phyloP scores from a whole-genome alignment of 2,888 invertebrate species.

The Helicoverpa assulta region DNA sequence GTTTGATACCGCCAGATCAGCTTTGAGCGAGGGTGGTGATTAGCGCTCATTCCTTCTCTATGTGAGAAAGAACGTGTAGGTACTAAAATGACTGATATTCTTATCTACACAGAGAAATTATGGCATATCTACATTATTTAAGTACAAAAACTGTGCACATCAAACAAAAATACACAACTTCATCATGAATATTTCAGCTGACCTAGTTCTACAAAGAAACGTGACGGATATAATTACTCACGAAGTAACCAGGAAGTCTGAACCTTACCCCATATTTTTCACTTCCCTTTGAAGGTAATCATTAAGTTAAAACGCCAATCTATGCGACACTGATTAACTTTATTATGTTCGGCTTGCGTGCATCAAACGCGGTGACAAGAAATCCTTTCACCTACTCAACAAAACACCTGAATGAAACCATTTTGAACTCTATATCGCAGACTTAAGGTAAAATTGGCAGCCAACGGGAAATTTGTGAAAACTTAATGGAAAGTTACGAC shows the following conservation, averaged over 20 bases:
- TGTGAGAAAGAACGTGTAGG: too few relatives aligned
- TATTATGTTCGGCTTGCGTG: constrained; percentile 60
- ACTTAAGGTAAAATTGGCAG: neutral
- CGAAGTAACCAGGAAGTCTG: constrained; percentile 32
- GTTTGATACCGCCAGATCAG: too few relatives aligned
- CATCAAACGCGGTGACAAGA: constrained; percentile 60
- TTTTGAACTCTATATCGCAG: neutral
- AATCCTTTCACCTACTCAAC: constrained; percentile 32
- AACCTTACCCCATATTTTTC: constrained; percentile 42
- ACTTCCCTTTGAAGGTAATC: constrained; percentile 34
- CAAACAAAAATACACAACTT: neutral
- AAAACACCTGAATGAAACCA: neutral
- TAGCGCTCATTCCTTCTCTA: too few relatives aligned
- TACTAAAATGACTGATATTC: too few relatives aligned
- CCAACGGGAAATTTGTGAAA: constrained; percentile 12
- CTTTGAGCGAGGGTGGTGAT: too few relatives aligned
- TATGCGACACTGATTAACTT: constrained; percentile 59
- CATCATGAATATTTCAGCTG: neutral
- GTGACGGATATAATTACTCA: constrained; percentile 27
- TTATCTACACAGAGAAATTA: too few relatives aligned
- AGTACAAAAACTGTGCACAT: too few relatives aligned
- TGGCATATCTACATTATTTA: too few relatives aligned
- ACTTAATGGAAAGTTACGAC: constrained; percentile 50
- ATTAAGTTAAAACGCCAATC: constrained; percentile 58
- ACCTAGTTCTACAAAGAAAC: constrained; percentile 4